Evolutionary conservation across 2,888 invertebrate species (phyloP).

Genomic region (Dichetophora obliterata): DNA sequence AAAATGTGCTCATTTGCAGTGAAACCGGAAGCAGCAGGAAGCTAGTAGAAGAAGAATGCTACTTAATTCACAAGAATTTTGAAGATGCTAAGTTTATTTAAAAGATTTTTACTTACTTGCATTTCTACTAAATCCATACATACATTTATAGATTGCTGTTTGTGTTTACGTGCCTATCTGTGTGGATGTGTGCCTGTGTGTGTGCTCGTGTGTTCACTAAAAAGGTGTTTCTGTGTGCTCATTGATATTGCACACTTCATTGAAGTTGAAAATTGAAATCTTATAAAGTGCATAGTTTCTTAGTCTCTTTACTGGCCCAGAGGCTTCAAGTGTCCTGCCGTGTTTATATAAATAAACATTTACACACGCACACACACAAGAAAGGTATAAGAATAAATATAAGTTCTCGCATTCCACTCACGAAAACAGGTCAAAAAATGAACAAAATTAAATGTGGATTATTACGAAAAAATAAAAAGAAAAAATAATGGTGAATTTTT

Average conservation of each 20-base stretch:
- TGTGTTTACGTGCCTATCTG: background rate
- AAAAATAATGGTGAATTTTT: no score
- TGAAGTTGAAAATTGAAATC: conserved; percentile 32
- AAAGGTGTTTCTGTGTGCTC: conserved; percentile 5
- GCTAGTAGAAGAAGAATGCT: background rate
- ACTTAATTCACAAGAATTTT: conserved; percentile 15
- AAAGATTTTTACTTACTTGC: conserved; percentile 20
- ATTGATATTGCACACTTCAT: conserved; percentile 14
- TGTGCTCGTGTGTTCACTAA: no score
- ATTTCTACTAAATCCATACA: background rate
- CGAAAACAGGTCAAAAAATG: background rate
- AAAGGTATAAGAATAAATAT: no score
- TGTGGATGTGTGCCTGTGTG: background rate
- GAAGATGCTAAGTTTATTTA: conserved; percentile 24
- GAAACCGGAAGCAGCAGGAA: background rate
- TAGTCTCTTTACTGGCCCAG: background rate
- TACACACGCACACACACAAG: no score
- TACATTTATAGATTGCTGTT: no score
- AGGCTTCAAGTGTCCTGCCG: background rate
- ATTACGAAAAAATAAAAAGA: background rate
- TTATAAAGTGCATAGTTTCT: conserved; percentile 8
- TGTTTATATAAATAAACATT: background rate
- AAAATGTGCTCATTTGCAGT: background rate
- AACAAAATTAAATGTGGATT: background rate
- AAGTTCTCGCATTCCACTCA: background rate